These are phyloP conservation scores for Rhodeus uyekii DNA, from an alignment of 2,797 vertebrate genomes.

Conservation along the genomic window DNA sequence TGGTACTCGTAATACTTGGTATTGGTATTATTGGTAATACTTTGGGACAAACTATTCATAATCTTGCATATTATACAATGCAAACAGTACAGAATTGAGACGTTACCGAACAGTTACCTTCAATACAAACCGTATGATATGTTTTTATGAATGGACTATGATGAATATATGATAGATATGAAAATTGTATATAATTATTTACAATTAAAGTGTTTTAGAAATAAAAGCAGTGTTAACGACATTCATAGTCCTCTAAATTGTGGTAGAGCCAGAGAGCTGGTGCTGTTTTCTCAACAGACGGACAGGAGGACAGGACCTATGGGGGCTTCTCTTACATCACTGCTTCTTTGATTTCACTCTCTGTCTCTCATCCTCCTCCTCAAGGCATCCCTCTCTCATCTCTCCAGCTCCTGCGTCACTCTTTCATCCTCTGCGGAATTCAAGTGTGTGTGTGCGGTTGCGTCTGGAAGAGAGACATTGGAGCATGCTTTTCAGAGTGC, in stretches of 20 bases:
- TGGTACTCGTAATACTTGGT: too few relatives aligned
- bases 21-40: too few relatives aligned
- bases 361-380: slow-evolving; percentile 41
- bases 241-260: slow-evolving; percentile 43
- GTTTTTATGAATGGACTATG: neutral
- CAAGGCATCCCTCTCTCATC: slow-evolving; percentile 45
- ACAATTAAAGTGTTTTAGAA: neutral
- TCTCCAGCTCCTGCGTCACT: slow-evolving; percentile 48
- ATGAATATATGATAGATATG: neutral
- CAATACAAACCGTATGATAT: neutral
- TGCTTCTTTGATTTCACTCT: slow-evolving; percentile 50
- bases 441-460: slow-evolving; percentile 14
- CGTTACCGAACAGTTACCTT: too few relatives aligned
- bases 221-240: neutral
- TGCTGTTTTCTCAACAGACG: slow-evolving; percentile 41
- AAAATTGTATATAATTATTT: neutral
- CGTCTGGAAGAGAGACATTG: slow-evolving; percentile 17
- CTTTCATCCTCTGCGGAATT: slow-evolving; percentile 46
- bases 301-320: slow-evolving; percentile 28
- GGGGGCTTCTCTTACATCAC: slow-evolving; percentile 41
- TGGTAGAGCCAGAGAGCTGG: neutral
- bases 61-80: too few relatives aligned
- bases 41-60: too few relatives aligned
- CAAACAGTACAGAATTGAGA: too few relatives aligned
- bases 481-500: neutral